These are phyloP conservation scores for Nebria brevicollis DNA, from an alignment of 2,888 invertebrate species.

Conservation along the genomic window DNA sequence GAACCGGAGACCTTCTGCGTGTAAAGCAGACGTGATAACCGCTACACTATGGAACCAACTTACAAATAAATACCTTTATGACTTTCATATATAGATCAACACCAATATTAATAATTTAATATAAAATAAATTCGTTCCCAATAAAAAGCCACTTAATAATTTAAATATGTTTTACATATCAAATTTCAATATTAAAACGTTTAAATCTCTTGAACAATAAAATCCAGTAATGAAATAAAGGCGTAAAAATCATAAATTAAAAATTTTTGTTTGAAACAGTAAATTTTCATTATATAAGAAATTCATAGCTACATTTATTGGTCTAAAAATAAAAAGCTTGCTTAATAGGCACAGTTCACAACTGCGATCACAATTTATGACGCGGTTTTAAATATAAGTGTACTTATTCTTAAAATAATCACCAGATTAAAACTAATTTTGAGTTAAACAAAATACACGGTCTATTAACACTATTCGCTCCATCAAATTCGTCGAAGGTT, in stretches of 20 bases:
- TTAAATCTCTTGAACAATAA: no score
- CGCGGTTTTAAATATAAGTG: not conserved
- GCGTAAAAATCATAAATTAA: not conserved
- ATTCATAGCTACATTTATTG: not conserved
- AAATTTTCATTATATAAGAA: not conserved
- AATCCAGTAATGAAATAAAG: not conserved
- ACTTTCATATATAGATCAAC: no score
- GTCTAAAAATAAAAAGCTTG: not conserved
- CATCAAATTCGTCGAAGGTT: not conserved
- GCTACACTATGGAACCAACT: conserved; percentile 47
- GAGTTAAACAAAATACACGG: not conserved
- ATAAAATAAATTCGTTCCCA: no score
- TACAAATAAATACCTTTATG: not conserved
- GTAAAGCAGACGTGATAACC: conserved; percentile 49
- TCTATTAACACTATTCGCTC: not conserved
- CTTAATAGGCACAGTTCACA: not conserved
- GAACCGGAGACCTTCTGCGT: conserved; percentile 49
- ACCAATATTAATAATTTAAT: no score
- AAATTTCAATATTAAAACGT: no score
- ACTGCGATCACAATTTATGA: not conserved
- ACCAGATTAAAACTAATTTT: not conserved
- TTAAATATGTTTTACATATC: no score
- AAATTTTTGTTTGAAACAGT: not conserved
- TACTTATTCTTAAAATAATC: not conserved
- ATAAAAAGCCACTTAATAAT: no score